phyloP scores from a whole-genome alignment of 2,113 vertebrate genomes.

The Paracanthobrama guichenoti region DNA sequence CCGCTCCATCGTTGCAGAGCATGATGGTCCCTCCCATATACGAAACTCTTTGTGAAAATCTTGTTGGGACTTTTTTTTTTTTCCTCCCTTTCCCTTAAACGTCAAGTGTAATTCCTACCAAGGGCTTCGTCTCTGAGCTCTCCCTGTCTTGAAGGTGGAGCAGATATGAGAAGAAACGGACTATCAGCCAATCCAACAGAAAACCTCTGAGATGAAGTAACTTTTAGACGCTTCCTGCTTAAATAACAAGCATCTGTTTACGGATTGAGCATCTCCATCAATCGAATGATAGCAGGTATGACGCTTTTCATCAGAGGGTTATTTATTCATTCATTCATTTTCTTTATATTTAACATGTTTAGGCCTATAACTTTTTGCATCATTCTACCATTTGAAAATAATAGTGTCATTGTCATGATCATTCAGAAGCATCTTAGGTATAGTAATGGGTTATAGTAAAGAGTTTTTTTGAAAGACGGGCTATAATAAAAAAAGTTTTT shows the following conservation, averaged over 20 bases:
- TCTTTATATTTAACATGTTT: not conserved
- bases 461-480: not conserved
- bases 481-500: not conserved
- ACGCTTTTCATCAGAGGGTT: conserved; percentile 25
- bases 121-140: conserved; percentile 65
- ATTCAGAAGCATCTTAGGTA: not conserved
- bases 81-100: conserved; percentile 66
- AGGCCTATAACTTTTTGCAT: not conserved
- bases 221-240: conserved; percentile 61
- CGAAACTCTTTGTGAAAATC: conserved; percentile 67
- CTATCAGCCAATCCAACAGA: conserved; percentile 63
- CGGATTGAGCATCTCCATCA: conserved; percentile 68
- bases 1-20: conserved; percentile 52
- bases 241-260: conserved; percentile 60
- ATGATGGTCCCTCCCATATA: conserved; percentile 70
- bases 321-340: not conserved
- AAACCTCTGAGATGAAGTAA: conserved; percentile 68
- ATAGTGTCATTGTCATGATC: not conserved
- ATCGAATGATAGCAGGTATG: conserved; percentile 79
- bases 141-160: conserved; percentile 64
- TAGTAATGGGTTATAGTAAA: not conserved
- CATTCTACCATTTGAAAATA: not conserved
- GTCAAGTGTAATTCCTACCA: conserved; percentile 74
- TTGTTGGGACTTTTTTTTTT: conserved; percentile 59
- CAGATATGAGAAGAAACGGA: conserved; percentile 70